Evolutionary conservation across 2,888 invertebrate genomes (phyloP), one percentile per base, ranked within the genome.

Genomic region (Ligdia adustata): DNA sequence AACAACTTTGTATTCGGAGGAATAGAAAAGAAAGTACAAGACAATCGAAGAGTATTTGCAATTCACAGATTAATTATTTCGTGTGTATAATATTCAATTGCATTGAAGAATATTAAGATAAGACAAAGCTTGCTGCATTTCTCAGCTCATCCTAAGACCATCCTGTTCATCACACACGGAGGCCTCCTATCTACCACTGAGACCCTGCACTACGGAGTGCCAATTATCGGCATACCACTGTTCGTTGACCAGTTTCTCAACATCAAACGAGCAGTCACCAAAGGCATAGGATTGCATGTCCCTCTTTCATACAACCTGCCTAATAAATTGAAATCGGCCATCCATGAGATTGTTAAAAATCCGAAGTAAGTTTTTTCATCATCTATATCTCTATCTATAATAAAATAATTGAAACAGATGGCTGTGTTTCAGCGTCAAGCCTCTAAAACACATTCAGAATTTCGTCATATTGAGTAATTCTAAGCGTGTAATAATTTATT

Each of bases 201-300:
- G 55, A 52, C 77, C 0, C 49, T 79, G 1, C 73, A 81, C 48
- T 79, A 74, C 12, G 79, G 73, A 18, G 66, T 77, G 1, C 79
- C 82, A 2, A 59, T 65, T 0, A 72, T 80, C 13, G 81, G 75
- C 1, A 60, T 82, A 1, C 82, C 82, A 0, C 54, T 75, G 1
- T 68, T 64, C 20, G 72, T 60, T 1, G 85, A 86, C 28, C 85
- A 86, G 58, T 75, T 71, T 43, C 52, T 66, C 0, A 86, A 85
- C 20, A 52, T 79, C 4, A 55, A 75, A 2, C 72, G 68, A 60
- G 75, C 77, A 0, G 75, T 72, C 1, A 43, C 42, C 0, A 74
- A 66, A 37, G 82, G 79, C 1, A 76, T 69, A 9, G 82, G 69
- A 0, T 55, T 64, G 4, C 68, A 62, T 42, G 74, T 81, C 0